Evolutionary conservation across 2,113 vertebrate species (phyloP), one percentile per base, ranked within the genome.

Genomic region (Oreochromis spilurus): DNA sequence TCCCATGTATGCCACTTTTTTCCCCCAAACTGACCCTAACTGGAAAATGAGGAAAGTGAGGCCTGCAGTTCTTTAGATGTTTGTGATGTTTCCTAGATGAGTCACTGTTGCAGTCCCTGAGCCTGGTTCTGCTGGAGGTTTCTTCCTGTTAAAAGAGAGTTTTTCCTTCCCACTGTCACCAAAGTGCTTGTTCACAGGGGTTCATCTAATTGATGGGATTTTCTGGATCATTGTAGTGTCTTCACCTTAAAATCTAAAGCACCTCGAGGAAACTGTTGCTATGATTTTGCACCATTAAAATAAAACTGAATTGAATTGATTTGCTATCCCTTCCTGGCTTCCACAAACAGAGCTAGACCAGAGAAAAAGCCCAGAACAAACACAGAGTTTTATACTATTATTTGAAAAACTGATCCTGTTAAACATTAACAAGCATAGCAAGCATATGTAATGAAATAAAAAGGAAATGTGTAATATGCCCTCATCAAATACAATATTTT

Each of bases 281-380:
- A 38, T 38, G 60, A 65, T n/a, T n/a, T 65, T 65, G 10, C 60
- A 0, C 60, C 17, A 3, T 38, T 38, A 38, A 21, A 38, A 13
- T 65, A 65, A 65, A 38, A 38, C 4, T 65, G 38, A 65, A 38
- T 10, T 38, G 19, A n/a, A 65, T 0, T 21, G 60, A 65, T 65
- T 65, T 38, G 34, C 19, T 38, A 19, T 65, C 2, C 34, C 60
- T 5, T 65, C 60, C 34, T 65, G 60, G 34, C 34, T 38, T 65
- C 10, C 60, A 65, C 60, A 65, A 65, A 65, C 60, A 65, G 34
- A 65, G 60, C 34, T 65, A 52, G 26, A 29, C 70, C 43, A 75
- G 2, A 5, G 24, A 48, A 45, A 29, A 45, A 72, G 40, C 9
- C 24, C 21, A 29, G 67, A 9, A 48, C 70, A 50, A n/a, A 31